Evolutionary conservation across 2,888 invertebrate genomes (phyloP), one percentile per base, ranked within the genome.

Genomic region (Nephrotoma appendiculata): DNA sequence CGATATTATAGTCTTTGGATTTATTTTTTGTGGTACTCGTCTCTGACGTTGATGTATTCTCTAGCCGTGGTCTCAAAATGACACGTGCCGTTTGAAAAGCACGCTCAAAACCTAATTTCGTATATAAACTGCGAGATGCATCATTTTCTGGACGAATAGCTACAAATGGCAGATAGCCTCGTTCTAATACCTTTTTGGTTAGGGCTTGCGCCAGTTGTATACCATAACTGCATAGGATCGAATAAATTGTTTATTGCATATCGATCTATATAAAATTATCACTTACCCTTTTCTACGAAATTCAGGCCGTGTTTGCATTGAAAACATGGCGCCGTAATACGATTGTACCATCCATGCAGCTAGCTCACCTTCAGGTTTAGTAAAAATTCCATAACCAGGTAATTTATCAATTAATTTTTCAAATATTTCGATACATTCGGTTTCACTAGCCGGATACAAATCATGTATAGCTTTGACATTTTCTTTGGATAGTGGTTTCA

Each of bases 261-360:
- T 31, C 31, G 2, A 31, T 31, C 31, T 31, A 84, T 9, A 19
- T 48, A 48, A 86, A 6, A 45, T 85, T 6, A 86, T 42, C 52
- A 88, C 89, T 89, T 83, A 92, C 90, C 95, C 95, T 92, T 95
- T 95, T 89, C 94, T 93, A 88, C 95, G 94, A 91, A 94, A 95
- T 91, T 95, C 95, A 86, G 95, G 95, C 89, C 94, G 94, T 87
- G 97, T 97, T 92, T 97, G 96, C 97, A 97, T 97, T 86, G 96
- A 96, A 92, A 97, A 97, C 97, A 97, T 97, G 88, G 97, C 97
- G 41, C 97, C 97, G 91, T 97, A 97, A 92, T 97, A 97, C 31
- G 96, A 96, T 91, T 97, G 97, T 86, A 97, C 96, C 97, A 97
- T 97, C 97, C 97, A 97, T 42, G 97, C 97, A 48, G 96, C 96